Evolutionary conservation across 1,140 invertebrate species (phyloP).

Genomic region (Sycophaga agraensis): DNA sequence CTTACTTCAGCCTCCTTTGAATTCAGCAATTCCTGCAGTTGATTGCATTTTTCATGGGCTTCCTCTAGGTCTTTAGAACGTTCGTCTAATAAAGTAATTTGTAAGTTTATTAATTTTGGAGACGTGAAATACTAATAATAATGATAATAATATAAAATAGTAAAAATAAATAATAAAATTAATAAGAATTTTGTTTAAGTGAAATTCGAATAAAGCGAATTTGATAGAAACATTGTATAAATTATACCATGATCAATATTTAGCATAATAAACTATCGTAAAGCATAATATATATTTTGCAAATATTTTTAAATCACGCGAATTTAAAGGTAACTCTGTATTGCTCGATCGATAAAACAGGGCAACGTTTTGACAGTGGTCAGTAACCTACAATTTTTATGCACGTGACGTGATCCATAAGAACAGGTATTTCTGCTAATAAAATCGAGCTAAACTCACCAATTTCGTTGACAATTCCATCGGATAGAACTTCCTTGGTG

Average conservation of each 20-base stretch:
- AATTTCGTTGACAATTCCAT: constrained; percentile 60
- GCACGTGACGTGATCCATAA: constrained; percentile 2
- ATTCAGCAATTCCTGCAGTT: constrained; percentile 63
- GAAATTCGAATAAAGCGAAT: too few relatives aligned
- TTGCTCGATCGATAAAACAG: constrained; percentile 48
- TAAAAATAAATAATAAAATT: too few relatives aligned
- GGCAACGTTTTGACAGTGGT: constrained; percentile 50
- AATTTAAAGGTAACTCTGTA: too few relatives aligned
- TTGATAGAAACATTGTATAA: too few relatives aligned
- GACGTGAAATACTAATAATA: too few relatives aligned
- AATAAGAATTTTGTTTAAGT: too few relatives aligned
- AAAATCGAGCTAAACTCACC: constrained; percentile 47
- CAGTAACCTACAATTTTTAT: constrained; percentile 39
- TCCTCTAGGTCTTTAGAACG: constrained; percentile 52
- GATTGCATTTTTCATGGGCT: constrained; percentile 58
- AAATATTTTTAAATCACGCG: too few relatives aligned
- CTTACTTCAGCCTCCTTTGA: constrained; percentile 67
- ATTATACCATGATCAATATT: too few relatives aligned
- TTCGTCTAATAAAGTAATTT: constrained; percentile 46
- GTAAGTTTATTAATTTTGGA: too few relatives aligned
- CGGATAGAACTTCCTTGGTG: constrained; percentile 71
- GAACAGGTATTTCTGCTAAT: not conserved
- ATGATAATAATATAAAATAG: not conserved
- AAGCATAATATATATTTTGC: too few relatives aligned
- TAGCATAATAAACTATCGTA: too few relatives aligned